Conservation (phyloP, 2,113 vertebrate genomes). For the Dicrurus megarhynchus region DNA sequence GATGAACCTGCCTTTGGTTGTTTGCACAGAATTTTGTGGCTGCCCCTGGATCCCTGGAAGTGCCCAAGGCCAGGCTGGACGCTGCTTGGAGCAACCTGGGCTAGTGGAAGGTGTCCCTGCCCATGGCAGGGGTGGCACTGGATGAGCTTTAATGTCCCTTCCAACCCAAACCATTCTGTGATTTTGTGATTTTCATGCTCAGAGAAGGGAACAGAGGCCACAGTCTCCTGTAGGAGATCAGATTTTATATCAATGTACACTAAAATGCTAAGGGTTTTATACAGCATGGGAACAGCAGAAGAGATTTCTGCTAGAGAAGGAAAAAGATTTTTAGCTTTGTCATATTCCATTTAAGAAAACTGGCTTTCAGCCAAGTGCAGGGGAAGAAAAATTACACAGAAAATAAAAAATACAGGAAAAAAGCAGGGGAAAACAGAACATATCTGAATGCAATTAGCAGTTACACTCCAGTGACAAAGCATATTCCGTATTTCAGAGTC, state of each 20-base stretch:
- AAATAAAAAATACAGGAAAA: neutral
- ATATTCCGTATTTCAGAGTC: neutral
- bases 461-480: neutral
- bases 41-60: neutral
- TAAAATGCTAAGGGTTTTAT: neutral
- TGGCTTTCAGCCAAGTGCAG: neutral
- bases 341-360: neutral
- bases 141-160: neutral
- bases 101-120: fast-evolving
- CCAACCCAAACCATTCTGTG: neutral
- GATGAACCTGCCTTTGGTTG: neutral
- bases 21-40: neutral
- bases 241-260: neutral
- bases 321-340: neutral
- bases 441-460: neutral
- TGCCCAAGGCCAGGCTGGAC: fast-evolving
- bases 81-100: neutral
- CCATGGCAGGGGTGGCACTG: neutral
- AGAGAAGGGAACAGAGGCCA: neutral
- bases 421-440: neutral
- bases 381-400: neutral
- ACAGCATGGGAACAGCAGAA: neutral
- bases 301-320: neutral
- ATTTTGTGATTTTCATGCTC: neutral
- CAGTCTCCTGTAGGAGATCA: neutral